Evolutionary conservation across 2,113 vertebrate species (phyloP).

Genomic region (Trematomus loennbergii): DNA sequence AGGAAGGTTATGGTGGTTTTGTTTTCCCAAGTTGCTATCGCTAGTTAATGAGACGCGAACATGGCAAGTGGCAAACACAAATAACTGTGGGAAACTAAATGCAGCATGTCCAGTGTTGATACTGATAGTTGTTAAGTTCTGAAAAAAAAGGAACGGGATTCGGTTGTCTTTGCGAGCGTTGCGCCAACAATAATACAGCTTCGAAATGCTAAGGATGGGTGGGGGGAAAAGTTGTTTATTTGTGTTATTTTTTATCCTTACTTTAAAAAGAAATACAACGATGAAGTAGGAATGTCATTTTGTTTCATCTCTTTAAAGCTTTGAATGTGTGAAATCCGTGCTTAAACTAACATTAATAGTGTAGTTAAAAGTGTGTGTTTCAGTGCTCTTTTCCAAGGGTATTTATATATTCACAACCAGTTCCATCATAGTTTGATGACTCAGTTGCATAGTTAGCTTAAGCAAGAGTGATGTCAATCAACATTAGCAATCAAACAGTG

Average conservation of each 20-base stretch:
- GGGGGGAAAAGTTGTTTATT: no score
- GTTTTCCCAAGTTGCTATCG: no score
- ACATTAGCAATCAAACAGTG: slow-evolving; percentile 26
- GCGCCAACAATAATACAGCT: no score
- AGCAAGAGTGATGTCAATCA: slow-evolving; percentile 9
- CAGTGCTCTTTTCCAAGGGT: neutral
- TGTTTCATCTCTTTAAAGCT: neutral
- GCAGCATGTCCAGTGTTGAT: no score
- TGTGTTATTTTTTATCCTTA: neutral
- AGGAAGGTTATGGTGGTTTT: no score
- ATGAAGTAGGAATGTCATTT: neutral
- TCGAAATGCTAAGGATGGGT: no score
- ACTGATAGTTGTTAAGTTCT: no score
- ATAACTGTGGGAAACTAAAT: no score
- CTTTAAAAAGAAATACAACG: neutral
- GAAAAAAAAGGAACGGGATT: no score
- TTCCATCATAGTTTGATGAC: slow-evolving; percentile 17
- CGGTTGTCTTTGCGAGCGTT: no score
- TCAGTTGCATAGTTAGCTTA: slow-evolving; percentile 6
- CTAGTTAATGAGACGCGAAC: no score
- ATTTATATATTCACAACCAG: slow-evolving; percentile 10
- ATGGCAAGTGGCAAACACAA: no score
- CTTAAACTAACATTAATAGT: neutral
- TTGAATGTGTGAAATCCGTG: neutral
- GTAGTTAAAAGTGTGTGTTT: neutral